These are phyloP conservation scores for Theropithecus gelada DNA, from an alignment of 2,113 vertebrate genomes.

Conservation along the genomic window DNA sequence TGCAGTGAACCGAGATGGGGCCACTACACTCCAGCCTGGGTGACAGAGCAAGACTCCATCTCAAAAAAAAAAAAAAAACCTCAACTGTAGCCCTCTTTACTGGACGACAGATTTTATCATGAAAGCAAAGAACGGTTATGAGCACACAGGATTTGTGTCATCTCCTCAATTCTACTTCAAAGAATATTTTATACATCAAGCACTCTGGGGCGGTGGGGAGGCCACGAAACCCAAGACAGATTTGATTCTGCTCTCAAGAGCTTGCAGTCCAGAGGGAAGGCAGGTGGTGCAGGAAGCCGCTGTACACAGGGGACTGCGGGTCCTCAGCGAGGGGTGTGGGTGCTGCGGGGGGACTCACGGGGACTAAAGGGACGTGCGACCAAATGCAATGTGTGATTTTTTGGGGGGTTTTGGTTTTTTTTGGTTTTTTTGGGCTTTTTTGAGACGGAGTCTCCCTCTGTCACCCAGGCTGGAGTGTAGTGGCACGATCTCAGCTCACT, in stretches of 20 bases:
- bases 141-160: not conserved
- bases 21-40: not conserved
- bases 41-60: not conserved
- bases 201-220: not conserved
- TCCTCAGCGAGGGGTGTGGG: not conserved
- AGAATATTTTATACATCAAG: not conserved
- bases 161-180: not conserved
- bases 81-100: not conserved
- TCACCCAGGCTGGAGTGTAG: not conserved
- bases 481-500: not conserved
- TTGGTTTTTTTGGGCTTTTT: not conserved
- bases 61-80: not conserved
- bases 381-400: not conserved
- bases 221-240: not conserved
- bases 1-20: not conserved
- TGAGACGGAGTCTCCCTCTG: not conserved
- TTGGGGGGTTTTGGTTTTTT: not conserved
- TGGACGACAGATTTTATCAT: not conserved
- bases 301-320: fast-evolving
- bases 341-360: fast-evolving
- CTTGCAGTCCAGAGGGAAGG: not conserved
- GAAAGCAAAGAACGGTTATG: not conserved
- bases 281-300: fast-evolving
- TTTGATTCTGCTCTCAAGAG: not conserved
- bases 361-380: fast-evolving